Conservation (phyloP, 1,140 invertebrate species). For the Parapsyche elsis region DNA sequence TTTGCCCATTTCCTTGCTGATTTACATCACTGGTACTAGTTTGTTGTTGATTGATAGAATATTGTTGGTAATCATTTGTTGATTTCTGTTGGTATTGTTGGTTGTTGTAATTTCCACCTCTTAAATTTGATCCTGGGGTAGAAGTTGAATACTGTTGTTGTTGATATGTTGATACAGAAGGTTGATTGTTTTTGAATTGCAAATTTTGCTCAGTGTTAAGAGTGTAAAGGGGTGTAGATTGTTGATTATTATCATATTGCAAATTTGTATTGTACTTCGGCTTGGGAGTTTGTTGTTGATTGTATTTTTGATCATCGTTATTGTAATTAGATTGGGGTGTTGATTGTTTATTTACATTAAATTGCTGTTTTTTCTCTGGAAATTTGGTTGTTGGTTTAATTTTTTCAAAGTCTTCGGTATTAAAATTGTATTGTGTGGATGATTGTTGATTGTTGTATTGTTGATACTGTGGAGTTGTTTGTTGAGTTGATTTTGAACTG, state of each 20-base stretch:
- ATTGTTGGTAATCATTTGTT: slow-evolving; percentile 43
- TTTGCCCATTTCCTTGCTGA: slow-evolving; percentile 21
- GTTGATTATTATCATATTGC: slow-evolving; percentile 56
- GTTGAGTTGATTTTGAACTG: slow-evolving; percentile 24
- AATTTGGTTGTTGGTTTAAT: slow-evolving; percentile 45
- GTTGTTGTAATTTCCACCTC: slow-evolving; percentile 43
- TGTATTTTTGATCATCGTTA: slow-evolving; percentile 56
- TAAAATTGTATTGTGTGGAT: slow-evolving; percentile 38
- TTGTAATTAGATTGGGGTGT: slow-evolving; percentile 45
- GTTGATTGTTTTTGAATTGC: slow-evolving; percentile 42
- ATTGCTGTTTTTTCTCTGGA: slow-evolving; percentile 47
- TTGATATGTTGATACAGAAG: slow-evolving; percentile 41
- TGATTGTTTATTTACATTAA: slow-evolving; percentile 40
- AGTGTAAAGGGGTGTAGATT: slow-evolving; percentile 50
- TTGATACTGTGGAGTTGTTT: slow-evolving; percentile 24
- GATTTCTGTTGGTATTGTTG: slow-evolving; percentile 50
- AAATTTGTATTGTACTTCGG: slow-evolving; percentile 54
- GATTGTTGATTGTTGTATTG: slow-evolving; percentile 44
- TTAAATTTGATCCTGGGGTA: slow-evolving; percentile 18
- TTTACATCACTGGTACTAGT: background rate
- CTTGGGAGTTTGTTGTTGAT: slow-evolving; percentile 53
- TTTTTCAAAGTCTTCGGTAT: slow-evolving; percentile 46
- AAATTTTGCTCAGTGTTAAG: slow-evolving; percentile 44
- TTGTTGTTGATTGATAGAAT: slow-evolving; percentile 31
- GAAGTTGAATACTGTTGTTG: slow-evolving; percentile 39